Evolutionary conservation across 1,140 invertebrate genomes (phyloP).

Genomic region (Drosophila pseudoananassae): DNA sequence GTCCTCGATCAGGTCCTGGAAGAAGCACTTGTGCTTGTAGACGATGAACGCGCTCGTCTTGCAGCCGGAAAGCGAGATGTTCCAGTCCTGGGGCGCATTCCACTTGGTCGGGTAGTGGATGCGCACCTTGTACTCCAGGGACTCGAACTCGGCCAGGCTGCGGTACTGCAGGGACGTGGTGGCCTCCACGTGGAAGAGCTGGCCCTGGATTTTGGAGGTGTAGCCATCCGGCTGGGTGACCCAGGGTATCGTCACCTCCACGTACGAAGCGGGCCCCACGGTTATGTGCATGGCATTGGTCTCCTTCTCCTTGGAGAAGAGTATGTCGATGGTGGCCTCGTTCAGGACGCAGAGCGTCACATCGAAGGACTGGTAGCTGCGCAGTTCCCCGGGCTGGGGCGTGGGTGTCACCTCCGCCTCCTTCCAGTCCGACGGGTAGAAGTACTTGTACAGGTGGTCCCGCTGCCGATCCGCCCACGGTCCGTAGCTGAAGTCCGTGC

Average conservation of each 20-base stretch:
- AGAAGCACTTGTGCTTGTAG: conserved; percentile 97
- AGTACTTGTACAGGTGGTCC: conserved; percentile 97
- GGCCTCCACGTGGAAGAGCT: conserved; percentile 96
- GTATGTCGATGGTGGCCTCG: conserved; percentile 96
- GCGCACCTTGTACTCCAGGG: conserved; percentile 93
- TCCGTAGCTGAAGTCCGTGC: conserved; percentile 98
- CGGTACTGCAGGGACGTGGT: conserved; percentile 97
- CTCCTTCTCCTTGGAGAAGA: conserved; percentile 98
- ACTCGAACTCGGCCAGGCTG: conserved; percentile 96
- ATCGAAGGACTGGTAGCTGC: conserved; percentile 96
- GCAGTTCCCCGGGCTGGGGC: conserved; percentile 93
- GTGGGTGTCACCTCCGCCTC: conserved; percentile 90
- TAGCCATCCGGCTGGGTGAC: conserved; percentile 93
- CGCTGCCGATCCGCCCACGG: conserved; percentile 99
- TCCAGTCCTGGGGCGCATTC: conserved; percentile 98
- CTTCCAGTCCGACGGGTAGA: conserved; percentile 96
- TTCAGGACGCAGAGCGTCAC: conserved; percentile 95
- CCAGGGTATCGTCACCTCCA: conserved; percentile 98
- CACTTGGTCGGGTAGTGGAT: conserved; percentile 94
- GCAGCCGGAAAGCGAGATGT: conserved; percentile 94
- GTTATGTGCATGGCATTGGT: conserved; percentile 98
- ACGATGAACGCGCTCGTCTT: conserved; percentile 96
- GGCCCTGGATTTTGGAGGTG: conserved; percentile 95
- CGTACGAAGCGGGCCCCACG: conserved; percentile 95
- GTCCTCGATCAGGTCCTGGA: conserved; percentile 97